Percentiles rank a stretch among this genome's conserved stretches.
Conservation (phyloP, 2,113 vertebrate genomes). For the Macroglossus sobrinus region DNA sequence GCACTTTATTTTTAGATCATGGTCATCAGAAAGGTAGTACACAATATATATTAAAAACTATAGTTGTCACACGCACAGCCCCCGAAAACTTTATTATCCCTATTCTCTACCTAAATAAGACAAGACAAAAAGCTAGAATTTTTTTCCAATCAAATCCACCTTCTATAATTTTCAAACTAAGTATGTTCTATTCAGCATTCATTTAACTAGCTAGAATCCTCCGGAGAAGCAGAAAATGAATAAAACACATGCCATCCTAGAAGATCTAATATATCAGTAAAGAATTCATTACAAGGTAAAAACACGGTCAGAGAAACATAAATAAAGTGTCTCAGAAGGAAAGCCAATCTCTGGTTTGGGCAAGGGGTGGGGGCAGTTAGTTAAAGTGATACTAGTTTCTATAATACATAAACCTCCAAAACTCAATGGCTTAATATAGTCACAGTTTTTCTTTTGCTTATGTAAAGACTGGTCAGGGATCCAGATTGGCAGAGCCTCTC, state of each 20-base stretch:
- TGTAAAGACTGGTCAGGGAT: not conserved
- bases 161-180: conserved; percentile 3
- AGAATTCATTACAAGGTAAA: not conserved
- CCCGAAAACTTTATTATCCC: not conserved
- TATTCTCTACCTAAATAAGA: not conserved
- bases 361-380: not conserved
- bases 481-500: not conserved
- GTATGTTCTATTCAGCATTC: not conserved
- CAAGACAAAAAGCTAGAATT: not conserved
- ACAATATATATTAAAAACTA: not conserved
- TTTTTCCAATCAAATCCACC: not conserved
- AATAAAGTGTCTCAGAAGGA: not conserved
- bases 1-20: not conserved
- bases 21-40: not conserved
- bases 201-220: conserved; percentile 19
- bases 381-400: conserved; percentile 27
- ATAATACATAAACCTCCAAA: not conserved
- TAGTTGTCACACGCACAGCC: not conserved
- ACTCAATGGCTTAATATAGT: not conserved
- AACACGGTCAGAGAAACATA: not conserved
- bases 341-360: not conserved
- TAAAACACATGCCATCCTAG: not conserved
- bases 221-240: not conserved
- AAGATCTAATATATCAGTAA: not conserved
- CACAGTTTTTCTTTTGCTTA: not conserved